Conservation (phyloP, 2,113 vertebrate species). For the Microcebus jonahi region DNA sequence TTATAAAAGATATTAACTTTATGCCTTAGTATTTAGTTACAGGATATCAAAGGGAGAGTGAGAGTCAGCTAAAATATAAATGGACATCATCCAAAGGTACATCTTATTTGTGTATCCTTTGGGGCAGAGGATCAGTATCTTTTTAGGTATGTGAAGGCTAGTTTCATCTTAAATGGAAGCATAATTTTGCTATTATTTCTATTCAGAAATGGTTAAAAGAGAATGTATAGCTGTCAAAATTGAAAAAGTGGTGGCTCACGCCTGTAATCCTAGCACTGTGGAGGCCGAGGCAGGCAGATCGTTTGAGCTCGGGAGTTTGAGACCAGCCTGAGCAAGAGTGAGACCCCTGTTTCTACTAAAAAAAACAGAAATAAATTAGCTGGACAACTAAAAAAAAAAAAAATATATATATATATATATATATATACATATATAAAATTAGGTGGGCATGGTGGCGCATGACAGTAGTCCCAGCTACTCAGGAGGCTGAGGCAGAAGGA, state of each 20-base stretch:
- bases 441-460: too few relatives aligned
- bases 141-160: not conserved
- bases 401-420: too few relatives aligned
- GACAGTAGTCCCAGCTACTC: too few relatives aligned
- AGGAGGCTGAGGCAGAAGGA: too few relatives aligned
- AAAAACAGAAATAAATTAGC: too few relatives aligned
- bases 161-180: not conserved
- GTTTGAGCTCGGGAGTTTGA: too few relatives aligned
- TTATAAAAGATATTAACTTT: not conserved
- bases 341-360: too few relatives aligned
- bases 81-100: not conserved
- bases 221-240: not conserved
- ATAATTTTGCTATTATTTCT: not conserved
- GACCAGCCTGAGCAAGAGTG: too few relatives aligned
- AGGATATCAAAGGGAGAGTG: not conserved
- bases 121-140: not conserved
- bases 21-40: conserved; percentile 1
- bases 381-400: too few relatives aligned
- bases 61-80: not conserved
- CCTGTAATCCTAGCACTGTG: too few relatives aligned
- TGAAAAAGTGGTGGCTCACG: not conserved
- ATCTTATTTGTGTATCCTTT: not conserved
- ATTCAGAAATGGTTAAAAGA: not conserved
- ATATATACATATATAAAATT: too few relatives aligned
- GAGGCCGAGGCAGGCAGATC: too few relatives aligned